phyloP scores from a whole-genome alignment of 2,113 vertebrate genomes.

The Cyanoramphus novaezelandiae region DNA sequence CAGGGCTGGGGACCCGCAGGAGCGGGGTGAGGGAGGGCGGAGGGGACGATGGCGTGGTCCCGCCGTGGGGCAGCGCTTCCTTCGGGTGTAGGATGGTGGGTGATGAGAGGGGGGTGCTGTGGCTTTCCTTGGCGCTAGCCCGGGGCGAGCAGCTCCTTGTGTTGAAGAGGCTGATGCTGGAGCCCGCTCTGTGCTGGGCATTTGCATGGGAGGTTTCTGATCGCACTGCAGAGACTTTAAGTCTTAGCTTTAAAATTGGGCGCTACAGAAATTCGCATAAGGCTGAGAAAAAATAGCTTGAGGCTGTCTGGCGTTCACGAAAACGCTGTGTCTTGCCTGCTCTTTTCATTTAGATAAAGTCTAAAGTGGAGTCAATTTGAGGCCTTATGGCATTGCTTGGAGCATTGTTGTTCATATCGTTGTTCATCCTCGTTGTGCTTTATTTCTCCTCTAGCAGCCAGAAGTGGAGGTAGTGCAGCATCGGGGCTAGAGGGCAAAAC shows the following conservation, averaged over 20 bases:
- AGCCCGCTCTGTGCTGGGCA: neutral
- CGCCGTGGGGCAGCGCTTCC: neutral
- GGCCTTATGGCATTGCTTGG: neutral
- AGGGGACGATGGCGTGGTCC: neutral
- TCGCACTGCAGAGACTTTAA: neutral
- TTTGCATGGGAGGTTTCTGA: neutral
- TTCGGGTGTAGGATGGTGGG: rapidly evolving
- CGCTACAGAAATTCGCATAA: neutral
- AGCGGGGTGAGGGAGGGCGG: rapidly evolving
- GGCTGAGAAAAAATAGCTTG: neutral
- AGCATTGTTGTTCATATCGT: neutral
- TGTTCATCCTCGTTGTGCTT: neutral
- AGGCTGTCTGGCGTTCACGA: neutral
- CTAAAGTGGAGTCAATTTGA: neutral
- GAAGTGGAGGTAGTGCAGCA: neutral
- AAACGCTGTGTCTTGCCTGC: rapidly evolving
- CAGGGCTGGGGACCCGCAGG: neutral
- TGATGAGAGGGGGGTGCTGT: neutral
- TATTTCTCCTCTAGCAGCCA: neutral
- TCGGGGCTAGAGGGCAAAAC: neutral
- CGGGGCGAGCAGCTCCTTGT: rapidly evolving
- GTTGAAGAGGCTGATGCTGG: neutral
- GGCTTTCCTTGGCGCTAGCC: neutral
- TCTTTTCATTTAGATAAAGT: neutral
- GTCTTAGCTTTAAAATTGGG: neutral